Conservation (phyloP, 2,797 vertebrate species). For the Selene dorsalis region DNA sequence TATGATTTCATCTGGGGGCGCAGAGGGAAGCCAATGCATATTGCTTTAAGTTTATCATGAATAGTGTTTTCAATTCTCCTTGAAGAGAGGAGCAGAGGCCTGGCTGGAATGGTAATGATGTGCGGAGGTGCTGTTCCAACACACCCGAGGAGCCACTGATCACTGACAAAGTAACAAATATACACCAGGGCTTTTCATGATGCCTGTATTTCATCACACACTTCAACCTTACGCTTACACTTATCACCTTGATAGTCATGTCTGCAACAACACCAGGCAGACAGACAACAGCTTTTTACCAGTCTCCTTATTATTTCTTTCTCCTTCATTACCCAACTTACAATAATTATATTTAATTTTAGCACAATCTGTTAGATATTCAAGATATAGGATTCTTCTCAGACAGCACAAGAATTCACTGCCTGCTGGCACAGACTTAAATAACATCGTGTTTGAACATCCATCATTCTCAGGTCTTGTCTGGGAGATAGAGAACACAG, state of each 20-base stretch:
- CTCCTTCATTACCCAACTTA: constrained; percentile 16
- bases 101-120: constrained; percentile 52
- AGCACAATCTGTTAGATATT: constrained; percentile 30
- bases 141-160: constrained; percentile 49
- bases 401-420: constrained; percentile 14
- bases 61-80: constrained; percentile 41
- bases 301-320: neutral
- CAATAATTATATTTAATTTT: constrained; percentile 64
- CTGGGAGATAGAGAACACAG: constrained; percentile 37
- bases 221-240: constrained; percentile 59
- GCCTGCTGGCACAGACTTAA: constrained; percentile 42
- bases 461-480: constrained; percentile 38
- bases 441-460: constrained; percentile 50
- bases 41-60: constrained; percentile 55
- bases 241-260: constrained; percentile 14
- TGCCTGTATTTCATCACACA: constrained; percentile 67
- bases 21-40: constrained; percentile 49
- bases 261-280: constrained; percentile 29
- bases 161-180: constrained; percentile 49
- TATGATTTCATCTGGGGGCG: constrained; percentile 36
- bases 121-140: constrained; percentile 8
- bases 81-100: constrained; percentile 37
- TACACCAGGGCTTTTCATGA: constrained; percentile 41
- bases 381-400: constrained; percentile 12
- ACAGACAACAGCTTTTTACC: neutral